Percentiles rank a stretch among this genome's conserved stretches.
Evolutionary conservation across 2,797 vertebrate genomes (phyloP).

Genomic region (Centroberyx gerrardi): DNA sequence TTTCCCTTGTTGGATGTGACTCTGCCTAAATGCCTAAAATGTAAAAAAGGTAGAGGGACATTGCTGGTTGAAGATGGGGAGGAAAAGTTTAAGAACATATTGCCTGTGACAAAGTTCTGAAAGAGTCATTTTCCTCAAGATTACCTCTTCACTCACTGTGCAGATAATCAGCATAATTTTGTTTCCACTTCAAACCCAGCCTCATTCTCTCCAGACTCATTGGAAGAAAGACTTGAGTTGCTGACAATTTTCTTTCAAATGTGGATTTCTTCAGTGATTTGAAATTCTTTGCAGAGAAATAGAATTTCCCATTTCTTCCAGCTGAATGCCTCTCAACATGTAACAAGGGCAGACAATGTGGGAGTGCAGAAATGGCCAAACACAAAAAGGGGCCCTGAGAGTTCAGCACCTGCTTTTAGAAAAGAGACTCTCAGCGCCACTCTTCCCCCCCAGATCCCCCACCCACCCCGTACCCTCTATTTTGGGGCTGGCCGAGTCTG

Average conservation of each 20-base stretch:
- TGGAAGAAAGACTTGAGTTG: slow-evolving; percentile 73
- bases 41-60: slow-evolving; percentile 9
- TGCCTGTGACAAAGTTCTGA: slow-evolving; percentile 49
- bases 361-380: slow-evolving; percentile 85
- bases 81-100: slow-evolving; percentile 40
- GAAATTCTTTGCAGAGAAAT: slow-evolving; percentile 83
- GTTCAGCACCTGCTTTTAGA: slow-evolving; percentile 87
- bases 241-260: slow-evolving; percentile 82
- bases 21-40: slow-evolving; percentile 10
- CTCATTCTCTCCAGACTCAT: slow-evolving; percentile 75
- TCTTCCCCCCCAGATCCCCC: slow-evolving; percentile 77
- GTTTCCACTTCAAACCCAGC: slow-evolving; percentile 74
- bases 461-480: slow-evolving; percentile 79
- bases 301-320: slow-evolving; percentile 85
- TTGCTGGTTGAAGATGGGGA: neutral
- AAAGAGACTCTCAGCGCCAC: slow-evolving; percentile 83
- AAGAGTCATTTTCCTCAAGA: slow-evolving; percentile 59
- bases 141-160: slow-evolving; percentile 66
- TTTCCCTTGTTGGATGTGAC: neutral
- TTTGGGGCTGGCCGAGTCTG: slow-evolving; percentile 82
- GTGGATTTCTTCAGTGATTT: slow-evolving; percentile 85
- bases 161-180: slow-evolving; percentile 80
- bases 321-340: slow-evolving; percentile 86
- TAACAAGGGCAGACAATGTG: slow-evolving; percentile 85
- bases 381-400: slow-evolving; percentile 85